Evolutionary conservation across 2,888 invertebrate species (phyloP), one percentile per base, ranked within the genome.

Genomic region (Graphium colonna): DNA sequence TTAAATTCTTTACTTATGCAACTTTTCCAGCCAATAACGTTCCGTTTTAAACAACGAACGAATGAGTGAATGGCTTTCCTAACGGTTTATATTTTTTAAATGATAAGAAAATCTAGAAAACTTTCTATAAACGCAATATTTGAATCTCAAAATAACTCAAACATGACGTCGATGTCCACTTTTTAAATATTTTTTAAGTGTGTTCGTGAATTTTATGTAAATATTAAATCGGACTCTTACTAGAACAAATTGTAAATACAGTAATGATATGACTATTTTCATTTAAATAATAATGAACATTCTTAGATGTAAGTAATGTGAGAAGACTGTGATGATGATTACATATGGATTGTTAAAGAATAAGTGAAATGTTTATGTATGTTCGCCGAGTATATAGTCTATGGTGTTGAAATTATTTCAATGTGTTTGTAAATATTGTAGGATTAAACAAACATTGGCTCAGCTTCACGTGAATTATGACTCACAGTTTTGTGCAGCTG

Each of bases 251-350:
- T 46, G 52, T 46, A 54, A 50, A 28, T 36, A 50, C 39, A 26
- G 9, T 51, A 28, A 56, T 36, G 40, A 54, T 46, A 47, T 49
- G 53, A 49, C 36, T 18, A 50, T 56, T 38, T 51, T 44, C 28
- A 49, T 53, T 57, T 46, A 41, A 45, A 15, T 57, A 51, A 55
- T 51, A 57, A 57, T 63, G 52, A 57, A 60, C 62, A 57, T 71
- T 70, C 68, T 62, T 68, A 78, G 77, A 68, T 61, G 57, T 78
- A 79, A 78, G 69, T 74, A 77, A 75, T 80, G 83, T 84, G 81
- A 82, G 85, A 88, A 88, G 87, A 88, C 88, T 89, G 88, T 88
- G 88, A 87, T 88, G 88, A 80, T 73, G 82, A 12, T 73, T 63
- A 63, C 72, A 73, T 79, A 79, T 70, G 69, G 69, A 72, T 70